Evolutionary conservation across 2,113 vertebrate species (phyloP).

Genomic region (Saccopteryx leptura): DNA sequence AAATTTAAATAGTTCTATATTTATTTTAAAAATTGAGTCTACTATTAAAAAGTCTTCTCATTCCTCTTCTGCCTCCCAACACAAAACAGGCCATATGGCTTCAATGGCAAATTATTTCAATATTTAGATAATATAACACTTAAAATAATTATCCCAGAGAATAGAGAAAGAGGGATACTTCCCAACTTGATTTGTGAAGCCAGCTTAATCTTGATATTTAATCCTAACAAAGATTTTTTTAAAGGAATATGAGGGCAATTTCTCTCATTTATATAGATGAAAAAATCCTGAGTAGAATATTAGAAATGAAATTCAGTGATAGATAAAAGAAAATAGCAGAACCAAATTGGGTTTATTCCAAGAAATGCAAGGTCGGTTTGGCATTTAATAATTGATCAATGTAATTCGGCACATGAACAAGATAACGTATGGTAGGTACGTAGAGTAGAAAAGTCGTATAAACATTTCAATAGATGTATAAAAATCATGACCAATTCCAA

Average conservation of each 20-base stretch:
- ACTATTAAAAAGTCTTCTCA: not conserved
- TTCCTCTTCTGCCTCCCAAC: not conserved
- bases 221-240: not conserved
- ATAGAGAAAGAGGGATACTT: not conserved
- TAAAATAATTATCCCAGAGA: constrained; percentile 16
- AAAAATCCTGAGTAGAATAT: constrained; percentile 33
- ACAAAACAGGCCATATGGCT: not conserved
- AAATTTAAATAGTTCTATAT: constrained; percentile 29
- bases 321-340: not conserved
- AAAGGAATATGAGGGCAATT: not conserved
- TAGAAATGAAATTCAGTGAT: not conserved
- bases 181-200: not conserved
- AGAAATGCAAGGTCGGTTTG: constrained; percentile 8
- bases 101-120: not conserved
- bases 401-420: not conserved
- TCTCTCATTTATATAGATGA: not conserved
- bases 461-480: constrained; percentile 39
- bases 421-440: not conserved
- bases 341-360: not conserved
- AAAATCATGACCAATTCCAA: constrained; percentile 40
- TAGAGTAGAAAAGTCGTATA: not conserved
- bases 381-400: not conserved
- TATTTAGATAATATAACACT: constrained; percentile 29
- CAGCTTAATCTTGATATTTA: not conserved
- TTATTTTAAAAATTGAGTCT: not conserved